These are phyloP conservation scores for Patiria pectinifera DNA, from an alignment of 53 echinoderm and acorn worm genomes.

Conservation along the genomic window DNA sequence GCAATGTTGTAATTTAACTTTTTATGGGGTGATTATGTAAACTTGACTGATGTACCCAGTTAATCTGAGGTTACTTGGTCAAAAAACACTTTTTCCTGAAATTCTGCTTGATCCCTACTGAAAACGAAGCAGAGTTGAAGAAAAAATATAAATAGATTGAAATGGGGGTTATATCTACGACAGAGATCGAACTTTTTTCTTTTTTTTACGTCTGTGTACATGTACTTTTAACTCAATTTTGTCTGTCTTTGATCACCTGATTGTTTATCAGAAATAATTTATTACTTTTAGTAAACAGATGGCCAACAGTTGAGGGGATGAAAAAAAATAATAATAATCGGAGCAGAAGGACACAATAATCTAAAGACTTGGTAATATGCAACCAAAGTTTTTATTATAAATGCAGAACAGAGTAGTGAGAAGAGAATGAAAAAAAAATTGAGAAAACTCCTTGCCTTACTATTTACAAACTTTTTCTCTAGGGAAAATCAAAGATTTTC, in stretches of 20 bases:
- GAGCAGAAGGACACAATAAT: constrained; percentile 59
- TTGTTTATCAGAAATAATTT: constrained; percentile 40
- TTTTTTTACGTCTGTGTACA: constrained; percentile 4
- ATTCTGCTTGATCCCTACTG: background rate
- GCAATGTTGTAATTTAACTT: constrained; percentile 10
- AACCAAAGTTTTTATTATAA: constrained; percentile 13
- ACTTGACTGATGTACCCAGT: background rate
- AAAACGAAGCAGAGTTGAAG: background rate
- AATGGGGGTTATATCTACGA: background rate
- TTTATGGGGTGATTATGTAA: constrained; percentile 3
- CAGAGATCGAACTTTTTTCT: constrained; percentile 4
- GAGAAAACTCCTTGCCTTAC: constrained; percentile 46
- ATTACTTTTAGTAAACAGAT: constrained; percentile 13
- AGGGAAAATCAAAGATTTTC: background rate
- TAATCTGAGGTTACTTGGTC: background rate
- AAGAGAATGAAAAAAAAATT: background rate
- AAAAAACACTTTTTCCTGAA: background rate
- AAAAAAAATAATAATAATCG: background rate
- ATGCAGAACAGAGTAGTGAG: background rate
- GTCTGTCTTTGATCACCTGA: constrained; percentile 25
- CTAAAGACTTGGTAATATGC: constrained; percentile 22
- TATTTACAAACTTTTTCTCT: constrained; percentile 6
- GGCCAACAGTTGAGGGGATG: constrained; percentile 17
- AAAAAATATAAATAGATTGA: background rate
- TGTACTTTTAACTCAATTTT: constrained; percentile 48